These are phyloP conservation scores for Melanerpes aurifrons DNA, from an alignment of 2,113 vertebrate genomes.

Conservation along the genomic window DNA sequence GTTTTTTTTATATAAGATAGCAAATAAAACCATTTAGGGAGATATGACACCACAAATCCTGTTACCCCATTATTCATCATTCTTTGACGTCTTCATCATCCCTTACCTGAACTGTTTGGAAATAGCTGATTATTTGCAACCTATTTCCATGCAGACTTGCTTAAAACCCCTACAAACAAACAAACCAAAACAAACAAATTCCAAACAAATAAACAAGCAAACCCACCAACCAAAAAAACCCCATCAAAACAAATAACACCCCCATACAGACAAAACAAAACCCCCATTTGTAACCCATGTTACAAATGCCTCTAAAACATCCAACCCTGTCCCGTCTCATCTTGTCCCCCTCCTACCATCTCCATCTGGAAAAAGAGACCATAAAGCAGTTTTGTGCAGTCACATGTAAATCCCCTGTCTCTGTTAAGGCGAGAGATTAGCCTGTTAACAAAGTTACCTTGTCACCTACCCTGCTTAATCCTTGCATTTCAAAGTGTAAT, in stretches of 20 bases:
- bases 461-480: slow-evolving; percentile 74
- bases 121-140: neutral
- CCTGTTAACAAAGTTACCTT: slow-evolving; percentile 76
- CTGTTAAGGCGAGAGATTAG: slow-evolving; percentile 72
- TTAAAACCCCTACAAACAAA: neutral
- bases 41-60: neutral
- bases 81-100: neutral
- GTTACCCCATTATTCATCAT: slow-evolving; percentile 11
- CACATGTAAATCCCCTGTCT: slow-evolving; percentile 71
- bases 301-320: slow-evolving; percentile 1
- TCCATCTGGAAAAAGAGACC: slow-evolving; percentile 62
- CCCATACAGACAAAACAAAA: neutral
- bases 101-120: neutral
- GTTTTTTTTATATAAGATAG: neutral
- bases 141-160: neutral
- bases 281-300: neutral
- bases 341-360: slow-evolving; percentile 20
- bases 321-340: neutral
- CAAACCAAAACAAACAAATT: neutral
- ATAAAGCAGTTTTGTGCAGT: slow-evolving; percentile 66
- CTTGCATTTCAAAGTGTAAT: slow-evolving; percentile 74
- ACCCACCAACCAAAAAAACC: no score
- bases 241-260: neutral
- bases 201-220: no score
- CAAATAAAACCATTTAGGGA: neutral